phyloP scores from a whole-genome alignment of 2,797 vertebrate species.

The Gambusia yucatana region DNA sequence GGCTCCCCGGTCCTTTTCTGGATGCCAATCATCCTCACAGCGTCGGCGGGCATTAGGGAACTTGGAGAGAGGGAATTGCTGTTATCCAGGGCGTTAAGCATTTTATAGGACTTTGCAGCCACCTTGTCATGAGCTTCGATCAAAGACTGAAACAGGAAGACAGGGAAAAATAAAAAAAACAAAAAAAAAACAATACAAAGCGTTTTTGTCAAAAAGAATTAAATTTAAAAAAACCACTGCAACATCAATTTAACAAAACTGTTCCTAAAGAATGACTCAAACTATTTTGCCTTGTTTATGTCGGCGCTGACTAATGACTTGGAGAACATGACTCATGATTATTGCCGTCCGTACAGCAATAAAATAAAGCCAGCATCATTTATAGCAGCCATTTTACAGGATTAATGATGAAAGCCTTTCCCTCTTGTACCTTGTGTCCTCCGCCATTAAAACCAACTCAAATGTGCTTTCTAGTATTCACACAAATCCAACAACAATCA shows the following conservation, averaged over 20 bases:
- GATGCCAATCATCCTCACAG: slow-evolving; percentile 96
- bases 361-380: slow-evolving; percentile 25
- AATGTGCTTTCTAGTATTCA: background rate
- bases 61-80: slow-evolving; percentile 81
- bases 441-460: background rate
- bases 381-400: slow-evolving; percentile 9
- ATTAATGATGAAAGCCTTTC: background rate
- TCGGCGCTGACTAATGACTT: background rate
- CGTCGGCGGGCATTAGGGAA: slow-evolving; percentile 88
- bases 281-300: slow-evolving; percentile 2
- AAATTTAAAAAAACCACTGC: background rate
- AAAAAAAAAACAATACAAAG: background rate
- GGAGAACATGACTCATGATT: slow-evolving; percentile 16
- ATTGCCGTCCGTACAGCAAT: slow-evolving; percentile 58
- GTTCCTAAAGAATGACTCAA: slow-evolving; percentile 6
- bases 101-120: slow-evolving; percentile 94
- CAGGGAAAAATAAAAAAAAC: background rate
- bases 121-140: slow-evolving; percentile 97
- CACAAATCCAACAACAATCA: background rate
- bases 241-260: slow-evolving; percentile 14
- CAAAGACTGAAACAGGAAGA: slow-evolving; percentile 83
- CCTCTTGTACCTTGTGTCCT: background rate
- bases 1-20: slow-evolving; percentile 96
- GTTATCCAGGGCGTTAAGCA: slow-evolving; percentile 83
- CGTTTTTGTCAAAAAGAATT: background rate